Base-by-base conservation (phyloP, 2,888 invertebrate species). In the Drosophila meridionalis region DNA sequence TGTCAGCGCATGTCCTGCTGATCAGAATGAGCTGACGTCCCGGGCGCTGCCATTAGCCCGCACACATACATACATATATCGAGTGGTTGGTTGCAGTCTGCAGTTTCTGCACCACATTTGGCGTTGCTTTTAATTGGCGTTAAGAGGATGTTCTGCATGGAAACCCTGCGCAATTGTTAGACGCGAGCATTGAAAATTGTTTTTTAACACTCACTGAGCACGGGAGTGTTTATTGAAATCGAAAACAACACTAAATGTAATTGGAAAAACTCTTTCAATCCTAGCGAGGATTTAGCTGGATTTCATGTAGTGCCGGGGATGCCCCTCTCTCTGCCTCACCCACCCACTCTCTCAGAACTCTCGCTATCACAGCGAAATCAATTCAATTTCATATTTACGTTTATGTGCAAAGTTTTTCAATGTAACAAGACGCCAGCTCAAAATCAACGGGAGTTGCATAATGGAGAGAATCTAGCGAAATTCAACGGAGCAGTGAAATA, bases 341-440 rank as follows among this genome's bases (percentile, higher is more conserved):
- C 28, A 30, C 14, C 2, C 26, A 2, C 28, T n/a, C 8, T n/a
- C 4, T n/a, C 26, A 20, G 20, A 4, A 1, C 45, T 11, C 38
- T 30, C 45, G 26, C 52, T 66, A 70, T 67, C 58, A 50, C 69
- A 64, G 45, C 72, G 69, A 89, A 91, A 83, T 91, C 87, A 82
- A 87, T 90, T 90, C 80, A 77, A 87, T 82, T 76, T 76, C 83
- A 79, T 87, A 90, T 82, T 87, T 81, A 78, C 61, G 78, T 78
- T 91, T 81, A 90, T 89, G 77, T 67, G 79, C 78, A 90, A 91
- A 91, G 76, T 91, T 91, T 87, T 82, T 68, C 76, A 73, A 89
- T 87, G 84, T 73, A 87, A 73, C 57, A 70, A 62, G 48, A 78
- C 59, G 20, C 70, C 70, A 69, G 52, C 57, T 64, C 45, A 48